phyloP scores from a whole-genome alignment of 2,113 vertebrate genomes.

The Charina bottae region DNA sequence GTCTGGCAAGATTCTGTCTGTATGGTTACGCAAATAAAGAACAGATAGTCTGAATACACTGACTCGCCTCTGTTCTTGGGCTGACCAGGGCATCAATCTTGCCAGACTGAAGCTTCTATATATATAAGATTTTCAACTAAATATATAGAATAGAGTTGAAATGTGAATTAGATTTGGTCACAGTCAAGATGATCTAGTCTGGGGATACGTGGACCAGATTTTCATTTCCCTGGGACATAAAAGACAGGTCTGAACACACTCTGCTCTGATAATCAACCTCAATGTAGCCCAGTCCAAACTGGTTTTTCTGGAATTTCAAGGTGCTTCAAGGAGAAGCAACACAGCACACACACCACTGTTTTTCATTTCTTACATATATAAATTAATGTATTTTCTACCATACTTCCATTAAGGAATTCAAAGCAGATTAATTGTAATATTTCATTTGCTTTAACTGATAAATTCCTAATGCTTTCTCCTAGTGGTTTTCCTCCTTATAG shows the following conservation, averaged over 20 bases:
- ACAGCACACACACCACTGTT: background rate
- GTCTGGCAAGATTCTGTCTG: too few relatives aligned
- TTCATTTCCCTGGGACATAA: background rate
- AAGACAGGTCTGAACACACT: background rate
- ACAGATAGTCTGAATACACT: too few relatives aligned
- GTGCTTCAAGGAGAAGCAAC: background rate
- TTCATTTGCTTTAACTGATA: background rate
- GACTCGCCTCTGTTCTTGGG: too few relatives aligned
- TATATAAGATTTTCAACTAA: conserved; percentile 2
- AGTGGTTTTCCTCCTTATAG: background rate
- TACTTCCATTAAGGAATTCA: background rate
- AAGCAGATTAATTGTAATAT: background rate
- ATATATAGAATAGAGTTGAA: background rate
- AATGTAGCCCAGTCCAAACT: background rate
- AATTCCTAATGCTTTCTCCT: background rate
- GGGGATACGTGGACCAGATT: background rate
- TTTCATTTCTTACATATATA: background rate
- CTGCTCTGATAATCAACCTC: background rate
- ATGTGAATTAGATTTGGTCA: background rate
- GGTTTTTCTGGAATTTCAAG: background rate
- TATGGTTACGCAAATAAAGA: too few relatives aligned
- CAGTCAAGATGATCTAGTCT: background rate
- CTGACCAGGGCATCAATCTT: too few relatives aligned
- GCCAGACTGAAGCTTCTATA: too few relatives aligned
- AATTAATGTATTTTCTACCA: background rate